Base-by-base conservation (phyloP, 1,140 invertebrate genomes). In the Drosophila serrata region DNA sequence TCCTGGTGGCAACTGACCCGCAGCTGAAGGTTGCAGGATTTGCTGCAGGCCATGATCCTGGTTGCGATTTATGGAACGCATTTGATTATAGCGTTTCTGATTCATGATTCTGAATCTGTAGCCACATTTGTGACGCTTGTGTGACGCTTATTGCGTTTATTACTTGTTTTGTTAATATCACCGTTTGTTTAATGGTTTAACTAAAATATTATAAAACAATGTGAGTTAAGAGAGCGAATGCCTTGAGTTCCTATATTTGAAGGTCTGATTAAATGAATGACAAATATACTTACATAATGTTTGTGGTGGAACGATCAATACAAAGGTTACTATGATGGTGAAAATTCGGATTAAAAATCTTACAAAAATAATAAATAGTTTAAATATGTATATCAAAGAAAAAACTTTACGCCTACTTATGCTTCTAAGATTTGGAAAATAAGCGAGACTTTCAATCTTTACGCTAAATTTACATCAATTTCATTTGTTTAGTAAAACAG, bases 1-100 rank as follows among this genome's bases (percentile, higher is more conserved):
- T 6, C 11, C 31, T n/a, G 42, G 31, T 2, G 46, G 24, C n/a
- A 17, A 9, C 2, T 65, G 65, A 6, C 22, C 13, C 12, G 12
- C 31, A 1, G 35, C 35, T 3, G 43, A 6, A 0, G 27, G 35
- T 17, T 61, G 35, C n/a, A 73, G 40, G 0, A 64, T 57, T 37
- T 82, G 80, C 3, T 75, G 69, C 17, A 82, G 37, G 3, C 60
- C 67, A 13, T 6, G 31, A 9, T 85, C 77, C 5, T 53, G 43
- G 6, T 49, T 60, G 0, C 73, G 65, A 1, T 81, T 74, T 9
- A 57, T 27, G 24, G 51, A 63, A 9, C 67, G 39, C 43, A 58
- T 27, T 1, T 60, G 46, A 45, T 63, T 75, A n/a, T 49, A 22
- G 6, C 80, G 68, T 17, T 56, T 37, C 29, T 80, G 79, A 58